A percentile compares a stretch with the other conserved stretches of the same genome.
Evolutionary conservation across 2,797 vertebrate species (phyloP).

Genomic region (Chelonia mydas): DNA sequence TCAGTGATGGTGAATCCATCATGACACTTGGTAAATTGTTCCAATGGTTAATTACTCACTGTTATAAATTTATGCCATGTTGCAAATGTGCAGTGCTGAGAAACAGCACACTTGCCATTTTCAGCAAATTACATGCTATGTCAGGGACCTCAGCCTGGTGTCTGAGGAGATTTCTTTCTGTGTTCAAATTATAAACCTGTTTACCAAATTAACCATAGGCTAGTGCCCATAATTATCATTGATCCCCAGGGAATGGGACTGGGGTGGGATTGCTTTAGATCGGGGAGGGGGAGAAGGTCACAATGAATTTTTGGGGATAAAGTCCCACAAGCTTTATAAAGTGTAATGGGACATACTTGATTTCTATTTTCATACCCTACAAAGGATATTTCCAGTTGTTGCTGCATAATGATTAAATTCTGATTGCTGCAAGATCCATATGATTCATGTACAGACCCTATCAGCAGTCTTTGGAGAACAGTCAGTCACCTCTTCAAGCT

Average conservation of each 20-base stretch:
- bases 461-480: neutral
- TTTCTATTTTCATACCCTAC: neutral
- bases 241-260: neutral
- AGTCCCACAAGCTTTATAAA: neutral
- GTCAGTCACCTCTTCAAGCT: neutral
- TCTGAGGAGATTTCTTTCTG: neutral
- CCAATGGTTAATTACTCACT: too few species aligned
- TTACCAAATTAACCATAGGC: neutral
- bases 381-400: neutral
- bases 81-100: neutral
- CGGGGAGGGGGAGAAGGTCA: neutral
- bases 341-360: neutral
- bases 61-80: rapidly evolving
- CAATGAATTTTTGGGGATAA: neutral
- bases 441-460: neutral
- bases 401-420: neutral
- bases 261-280: neutral
- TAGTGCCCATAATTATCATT: neutral
- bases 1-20: too few species aligned
- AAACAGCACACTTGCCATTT: neutral
- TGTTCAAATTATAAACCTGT: neutral
- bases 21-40: too few species aligned
- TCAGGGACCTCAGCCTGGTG: neutral
- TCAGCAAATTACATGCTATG: neutral
- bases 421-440: rapidly evolving